phyloP scores from a whole-genome alignment of 2,113 vertebrate genomes.

The Emberiza fucata region DNA sequence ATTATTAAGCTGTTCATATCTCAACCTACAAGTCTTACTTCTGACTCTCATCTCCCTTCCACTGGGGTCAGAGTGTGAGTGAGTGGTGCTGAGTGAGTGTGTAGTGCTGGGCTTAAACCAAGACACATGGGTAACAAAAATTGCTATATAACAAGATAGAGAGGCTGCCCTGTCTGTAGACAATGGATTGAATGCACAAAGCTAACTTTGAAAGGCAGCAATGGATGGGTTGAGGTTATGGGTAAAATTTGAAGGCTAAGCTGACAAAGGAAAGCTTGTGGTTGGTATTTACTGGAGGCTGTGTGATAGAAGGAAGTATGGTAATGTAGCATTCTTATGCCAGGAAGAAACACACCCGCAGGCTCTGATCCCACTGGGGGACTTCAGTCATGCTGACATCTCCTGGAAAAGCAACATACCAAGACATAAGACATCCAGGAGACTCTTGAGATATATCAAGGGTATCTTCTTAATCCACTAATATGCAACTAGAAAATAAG shows the following conservation, averaged over 20 bases:
- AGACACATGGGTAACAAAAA: neutral
- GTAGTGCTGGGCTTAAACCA: neutral
- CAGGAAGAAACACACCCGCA: neutral
- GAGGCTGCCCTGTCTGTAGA: neutral
- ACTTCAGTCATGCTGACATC: neutral
- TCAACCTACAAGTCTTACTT: neutral
- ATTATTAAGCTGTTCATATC: neutral
- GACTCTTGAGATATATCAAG: neutral
- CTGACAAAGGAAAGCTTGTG: neutral
- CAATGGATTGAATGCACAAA: neutral
- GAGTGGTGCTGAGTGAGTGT: neutral
- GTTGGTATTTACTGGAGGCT: neutral
- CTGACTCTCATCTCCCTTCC: fast-evolving
- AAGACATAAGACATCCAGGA: neutral
- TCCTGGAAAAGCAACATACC: neutral
- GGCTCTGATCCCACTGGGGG: neutral
- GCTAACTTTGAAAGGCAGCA: neutral
- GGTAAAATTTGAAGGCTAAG: neutral
- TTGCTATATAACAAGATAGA: neutral
- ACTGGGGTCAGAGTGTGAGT: neutral
- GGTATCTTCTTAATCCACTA: neutral
- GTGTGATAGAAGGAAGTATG: neutral
- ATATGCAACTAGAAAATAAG: neutral
- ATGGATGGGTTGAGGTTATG: neutral
- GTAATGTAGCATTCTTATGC: neutral